Conservation (phyloP, 2,113 vertebrate species). For the Microcebus lehilahytsara region DNA sequence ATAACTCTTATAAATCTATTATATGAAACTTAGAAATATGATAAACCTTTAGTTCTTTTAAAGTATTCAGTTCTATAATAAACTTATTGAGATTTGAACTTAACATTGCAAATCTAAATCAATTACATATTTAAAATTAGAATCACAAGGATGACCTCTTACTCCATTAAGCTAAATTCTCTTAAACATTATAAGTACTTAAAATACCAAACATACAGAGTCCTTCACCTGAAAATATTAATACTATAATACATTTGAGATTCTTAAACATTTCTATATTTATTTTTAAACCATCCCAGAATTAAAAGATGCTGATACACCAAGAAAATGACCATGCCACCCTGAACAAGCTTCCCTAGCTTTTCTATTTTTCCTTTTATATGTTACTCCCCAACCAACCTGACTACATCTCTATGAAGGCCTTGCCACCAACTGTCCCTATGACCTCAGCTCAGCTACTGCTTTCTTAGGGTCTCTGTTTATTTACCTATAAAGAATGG, state of each 20-base stretch:
- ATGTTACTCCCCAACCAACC: background rate
- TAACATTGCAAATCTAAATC: conserved; percentile 43
- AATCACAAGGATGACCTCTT: background rate
- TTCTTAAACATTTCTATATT: background rate
- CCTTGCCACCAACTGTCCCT: background rate
- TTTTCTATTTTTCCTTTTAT: background rate
- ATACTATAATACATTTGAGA: background rate
- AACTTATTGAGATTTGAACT: conserved; percentile 46
- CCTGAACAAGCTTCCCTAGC: background rate
- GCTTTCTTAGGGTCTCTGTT: background rate
- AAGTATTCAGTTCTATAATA: conserved; percentile 31
- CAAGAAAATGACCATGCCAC: background rate
- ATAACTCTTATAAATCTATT: conserved; percentile 51
- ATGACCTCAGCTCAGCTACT: background rate
- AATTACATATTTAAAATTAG: conserved; percentile 44
- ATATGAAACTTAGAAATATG: conserved; percentile 40
- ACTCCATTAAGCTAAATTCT: conserved; percentile 1
- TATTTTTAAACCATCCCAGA: background rate
- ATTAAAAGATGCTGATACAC: background rate
- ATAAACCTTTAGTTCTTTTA: conserved; percentile 27
- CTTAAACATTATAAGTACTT: background rate
- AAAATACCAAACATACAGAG: background rate
- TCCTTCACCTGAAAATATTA: conserved; percentile 34
- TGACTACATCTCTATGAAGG: background rate
- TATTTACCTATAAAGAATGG: background rate